These are phyloP conservation scores for Orchesella flavescens DNA, from an alignment of 2,888 invertebrate genomes.

Conservation along the genomic window DNA sequence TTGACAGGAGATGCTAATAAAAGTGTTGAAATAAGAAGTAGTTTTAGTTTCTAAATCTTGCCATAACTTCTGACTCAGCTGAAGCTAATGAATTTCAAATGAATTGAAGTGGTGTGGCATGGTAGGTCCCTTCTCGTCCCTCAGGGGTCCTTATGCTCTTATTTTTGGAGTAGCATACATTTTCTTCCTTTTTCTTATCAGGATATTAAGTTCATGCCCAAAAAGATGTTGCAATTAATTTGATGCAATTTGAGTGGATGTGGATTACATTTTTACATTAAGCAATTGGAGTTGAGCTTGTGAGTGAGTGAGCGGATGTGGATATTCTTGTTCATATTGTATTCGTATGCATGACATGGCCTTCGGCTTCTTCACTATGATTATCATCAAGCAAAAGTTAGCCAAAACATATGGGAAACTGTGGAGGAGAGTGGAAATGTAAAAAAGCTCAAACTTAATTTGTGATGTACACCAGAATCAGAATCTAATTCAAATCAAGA, in stretches of 20 bases:
- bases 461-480: background rate
- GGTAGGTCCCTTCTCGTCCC: background rate
- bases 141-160: background rate
- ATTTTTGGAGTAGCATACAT: too few species aligned
- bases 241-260: background rate
- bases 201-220: constrained; percentile 32
- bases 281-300: background rate
- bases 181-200: too few species aligned
- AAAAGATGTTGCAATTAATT: constrained; percentile 40
- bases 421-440: too few species aligned
- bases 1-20: constrained; percentile 18
- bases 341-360: background rate
- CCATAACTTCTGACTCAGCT: too few species aligned
- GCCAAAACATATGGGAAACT: background rate
- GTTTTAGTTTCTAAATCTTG: too few species aligned
- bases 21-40: background rate
- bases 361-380: constrained; percentile 2
- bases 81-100: too few species aligned
- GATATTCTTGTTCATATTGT: background rate
- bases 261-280: background rate
- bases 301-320: background rate
- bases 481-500: constrained; percentile 5
- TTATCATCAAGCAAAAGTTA: background rate
- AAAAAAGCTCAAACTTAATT: background rate
- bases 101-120: too few species aligned